These are phyloP conservation scores for Paramacrobiotus metropolitanus DNA, from an alignment of 1,140 invertebrate species.

Conservation along the genomic window DNA sequence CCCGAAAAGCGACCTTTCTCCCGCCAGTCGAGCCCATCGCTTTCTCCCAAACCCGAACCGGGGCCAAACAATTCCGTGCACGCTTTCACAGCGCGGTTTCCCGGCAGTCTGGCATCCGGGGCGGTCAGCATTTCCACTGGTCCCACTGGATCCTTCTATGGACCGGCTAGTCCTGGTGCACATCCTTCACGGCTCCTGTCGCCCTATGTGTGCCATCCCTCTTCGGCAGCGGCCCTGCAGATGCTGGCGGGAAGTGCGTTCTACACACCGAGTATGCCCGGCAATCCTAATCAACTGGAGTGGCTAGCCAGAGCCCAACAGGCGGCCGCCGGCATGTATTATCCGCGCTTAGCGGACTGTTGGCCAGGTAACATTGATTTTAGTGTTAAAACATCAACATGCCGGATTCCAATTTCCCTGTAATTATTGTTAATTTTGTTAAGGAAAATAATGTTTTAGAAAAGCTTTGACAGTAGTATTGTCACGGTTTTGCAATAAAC, in stretches of 20 bases:
- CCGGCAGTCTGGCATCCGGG: too few relatives aligned
- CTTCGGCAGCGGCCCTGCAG: background rate
- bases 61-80: too few relatives aligned
- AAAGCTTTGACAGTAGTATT: too few relatives aligned
- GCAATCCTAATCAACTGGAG: background rate
- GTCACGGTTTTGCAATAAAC: too few relatives aligned
- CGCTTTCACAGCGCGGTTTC: too few relatives aligned
- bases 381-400: background rate
- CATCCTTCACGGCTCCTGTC: background rate
- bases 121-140: too few relatives aligned
- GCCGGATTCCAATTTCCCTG: background rate
- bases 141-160: background rate
- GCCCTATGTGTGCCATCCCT: background rate
- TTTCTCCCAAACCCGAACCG: too few relatives aligned
- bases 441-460: too few relatives aligned
- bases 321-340: background rate
- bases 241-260: slow-evolving; percentile 2
- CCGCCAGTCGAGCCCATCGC: too few relatives aligned
- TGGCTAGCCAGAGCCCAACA: background rate
- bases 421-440: too few relatives aligned
- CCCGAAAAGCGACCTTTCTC: too few relatives aligned
- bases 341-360: background rate
- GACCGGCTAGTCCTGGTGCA: background rate
- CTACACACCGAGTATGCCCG: background rate
- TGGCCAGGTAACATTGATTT: slow-evolving; percentile 5